Evolutionary conservation across 2,797 vertebrate genomes (phyloP), one percentile per base, ranked within the genome.

Genomic region (Sebastes aleutianus): DNA sequence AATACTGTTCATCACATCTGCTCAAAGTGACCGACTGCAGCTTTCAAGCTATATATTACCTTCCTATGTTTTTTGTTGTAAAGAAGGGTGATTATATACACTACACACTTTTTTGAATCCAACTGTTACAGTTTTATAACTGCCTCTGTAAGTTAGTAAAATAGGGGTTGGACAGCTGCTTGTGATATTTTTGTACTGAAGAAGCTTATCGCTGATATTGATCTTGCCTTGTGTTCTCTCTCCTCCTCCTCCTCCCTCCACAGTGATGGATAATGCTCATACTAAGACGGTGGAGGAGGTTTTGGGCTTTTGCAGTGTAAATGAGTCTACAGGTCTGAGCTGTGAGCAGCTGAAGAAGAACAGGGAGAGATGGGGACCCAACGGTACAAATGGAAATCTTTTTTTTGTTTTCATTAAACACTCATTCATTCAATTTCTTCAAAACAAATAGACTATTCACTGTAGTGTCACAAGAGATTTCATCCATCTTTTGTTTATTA

Each of bases 251-350:
- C 4, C 61, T 76, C 9, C 53, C 20, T 47, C 31, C n/a, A 4
- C 12, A 95, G 95, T 83, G 89, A 96, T 96, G 96, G 96, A 96
- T 91, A 96, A 96, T 91, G 95, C 94, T 89, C 96, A 96, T 83
- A 96, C 96, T 3, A 96, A 96, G 88, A 96, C 96, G 29, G 96
- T 96, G 89, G 96, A 96, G 93, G 96, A 96, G 90, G 95, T 94
- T 84, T 56, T 96, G 88, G 92, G 91, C 58, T 94, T 90, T 87
- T 96, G 95, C 63, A 32, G 72, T 18, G 95, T 96, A 7, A 96
- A 96, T 27, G 96, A 96, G 85, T 95, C 95, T 1, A 96, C 96
- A 16, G 96, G 96, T 56, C 79, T 96, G 84, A 96, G 96, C 91
- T 93, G 92, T 77, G 96, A 96, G 77, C 96, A 96, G 84, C 88